Evolutionary conservation across 64 coral and sea anemone species (phyloP).

Genomic region (Montipora sp.): DNA sequence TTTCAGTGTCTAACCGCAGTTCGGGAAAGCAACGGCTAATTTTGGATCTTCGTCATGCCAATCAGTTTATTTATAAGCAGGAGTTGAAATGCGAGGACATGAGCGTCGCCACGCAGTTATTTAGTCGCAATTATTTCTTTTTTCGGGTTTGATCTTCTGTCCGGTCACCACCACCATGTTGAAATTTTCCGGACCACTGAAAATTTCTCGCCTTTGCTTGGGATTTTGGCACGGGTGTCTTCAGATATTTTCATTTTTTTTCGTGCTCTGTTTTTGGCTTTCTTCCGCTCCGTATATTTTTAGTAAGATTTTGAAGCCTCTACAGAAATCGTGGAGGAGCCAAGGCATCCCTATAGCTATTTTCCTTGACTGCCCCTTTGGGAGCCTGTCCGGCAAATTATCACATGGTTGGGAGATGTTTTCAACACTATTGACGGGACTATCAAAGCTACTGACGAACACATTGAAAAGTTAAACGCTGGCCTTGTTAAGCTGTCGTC

Average conservation of each 20-base stretch:
- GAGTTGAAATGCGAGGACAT: slow-evolving; percentile 23
- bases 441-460: slow-evolving; percentile 27
- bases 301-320: neutral
- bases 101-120: neutral
- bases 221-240: slow-evolving; percentile 19
- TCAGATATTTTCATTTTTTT: neutral
- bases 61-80: slow-evolving; percentile 29
- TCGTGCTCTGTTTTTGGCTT: neutral
- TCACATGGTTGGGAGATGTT: slow-evolving; percentile 35
- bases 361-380: slow-evolving; percentile 28
- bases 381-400: slow-evolving; percentile 48
- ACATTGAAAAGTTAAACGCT: slow-evolving; percentile 27
- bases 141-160: neutral
- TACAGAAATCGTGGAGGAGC: no score
- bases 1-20: neutral
- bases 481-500: slow-evolving; percentile 21
- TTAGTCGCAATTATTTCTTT: neutral
- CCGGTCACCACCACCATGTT: slow-evolving; percentile 19
- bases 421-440: slow-evolving; percentile 31
- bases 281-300: neutral
- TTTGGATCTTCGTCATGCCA: slow-evolving; percentile 22
- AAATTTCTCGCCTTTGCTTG: slow-evolving; percentile 48
- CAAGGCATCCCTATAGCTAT: slow-evolving; percentile 29
- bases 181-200: neutral
- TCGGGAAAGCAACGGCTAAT: slow-evolving; percentile 30